Evolutionary conservation across 2,113 vertebrate genomes (phyloP).

Genomic region (Elephantulus edwardii): DNA sequence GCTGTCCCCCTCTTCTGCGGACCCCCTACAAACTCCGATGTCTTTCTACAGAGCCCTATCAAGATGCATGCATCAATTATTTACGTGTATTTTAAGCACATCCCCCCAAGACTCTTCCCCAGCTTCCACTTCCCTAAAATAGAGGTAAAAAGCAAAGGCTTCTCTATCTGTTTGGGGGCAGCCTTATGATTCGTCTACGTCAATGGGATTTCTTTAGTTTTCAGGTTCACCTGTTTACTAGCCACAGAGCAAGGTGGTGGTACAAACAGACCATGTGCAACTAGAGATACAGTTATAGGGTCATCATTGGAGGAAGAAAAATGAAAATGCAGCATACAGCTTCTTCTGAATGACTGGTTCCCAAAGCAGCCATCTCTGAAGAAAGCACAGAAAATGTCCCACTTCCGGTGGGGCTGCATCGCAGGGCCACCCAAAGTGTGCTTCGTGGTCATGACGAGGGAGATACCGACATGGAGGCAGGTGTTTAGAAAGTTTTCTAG

Average conservation of each 20-base stretch:
- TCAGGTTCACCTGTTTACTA: background rate
- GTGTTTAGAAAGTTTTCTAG: background rate
- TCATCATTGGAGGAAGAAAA: background rate
- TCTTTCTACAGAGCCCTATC: no score
- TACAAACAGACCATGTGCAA: background rate
- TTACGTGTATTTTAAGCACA: background rate
- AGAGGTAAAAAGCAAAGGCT: background rate
- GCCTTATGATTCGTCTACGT: background rate
- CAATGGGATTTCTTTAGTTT: background rate
- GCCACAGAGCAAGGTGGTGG: background rate
- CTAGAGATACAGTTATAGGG: background rate
- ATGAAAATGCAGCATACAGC: background rate
- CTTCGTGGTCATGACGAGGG: background rate
- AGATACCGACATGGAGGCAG: background rate
- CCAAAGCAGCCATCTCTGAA: background rate
- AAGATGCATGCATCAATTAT: no score
- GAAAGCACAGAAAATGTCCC: background rate
- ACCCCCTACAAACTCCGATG: no score
- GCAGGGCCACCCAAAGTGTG: background rate
- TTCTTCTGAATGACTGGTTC: background rate
- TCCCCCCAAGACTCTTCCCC: background rate
- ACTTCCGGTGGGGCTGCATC: background rate
- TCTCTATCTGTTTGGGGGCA: background rate
- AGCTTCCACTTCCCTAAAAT: background rate
- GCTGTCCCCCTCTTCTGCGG: no score